Conservation (phyloP, 2,888 invertebrate genomes). For the Trichacis sp. region DNA sequence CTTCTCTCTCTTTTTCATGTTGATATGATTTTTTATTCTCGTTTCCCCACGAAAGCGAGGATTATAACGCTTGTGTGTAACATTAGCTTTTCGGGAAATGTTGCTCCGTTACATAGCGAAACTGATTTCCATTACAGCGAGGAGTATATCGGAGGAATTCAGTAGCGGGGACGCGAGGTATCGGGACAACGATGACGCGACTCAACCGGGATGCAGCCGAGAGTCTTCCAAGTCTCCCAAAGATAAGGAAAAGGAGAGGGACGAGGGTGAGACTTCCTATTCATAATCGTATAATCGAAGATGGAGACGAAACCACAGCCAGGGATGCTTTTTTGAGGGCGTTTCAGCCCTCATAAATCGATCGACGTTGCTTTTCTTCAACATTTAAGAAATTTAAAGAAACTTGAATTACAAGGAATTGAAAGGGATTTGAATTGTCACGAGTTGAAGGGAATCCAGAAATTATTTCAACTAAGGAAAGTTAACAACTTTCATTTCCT, state of each 20-base stretch:
- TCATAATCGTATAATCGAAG: too few species aligned
- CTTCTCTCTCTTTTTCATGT: too few species aligned
- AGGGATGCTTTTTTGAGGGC: too few species aligned
- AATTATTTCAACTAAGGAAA: too few species aligned
- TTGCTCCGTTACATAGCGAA: not conserved
- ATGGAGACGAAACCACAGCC: too few species aligned
- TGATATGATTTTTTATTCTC: not conserved
- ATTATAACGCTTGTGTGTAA: not conserved
- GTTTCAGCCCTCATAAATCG: too few species aligned
- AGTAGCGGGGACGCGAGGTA: constrained; percentile 86
- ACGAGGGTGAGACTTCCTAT: constrained; percentile 71
- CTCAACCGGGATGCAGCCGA: constrained; percentile 67
- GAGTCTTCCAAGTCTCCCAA: constrained; percentile 71
- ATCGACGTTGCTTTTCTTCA: too few species aligned
- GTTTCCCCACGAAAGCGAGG: not conserved
- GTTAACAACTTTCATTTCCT: too few species aligned
- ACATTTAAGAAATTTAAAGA: too few species aligned
- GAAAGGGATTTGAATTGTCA: too few species aligned
- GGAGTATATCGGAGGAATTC: constrained; percentile 97
- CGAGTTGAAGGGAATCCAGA: too few species aligned
- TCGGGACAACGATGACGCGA: constrained; percentile 73
- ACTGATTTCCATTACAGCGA: constrained; percentile 75
- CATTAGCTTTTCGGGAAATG: not conserved
- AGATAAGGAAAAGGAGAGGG: constrained; percentile 81
- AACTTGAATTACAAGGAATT: too few species aligned